phyloP scores from a whole-genome alignment of 1,140 invertebrate species.

The Pectinophora gossypiella region DNA sequence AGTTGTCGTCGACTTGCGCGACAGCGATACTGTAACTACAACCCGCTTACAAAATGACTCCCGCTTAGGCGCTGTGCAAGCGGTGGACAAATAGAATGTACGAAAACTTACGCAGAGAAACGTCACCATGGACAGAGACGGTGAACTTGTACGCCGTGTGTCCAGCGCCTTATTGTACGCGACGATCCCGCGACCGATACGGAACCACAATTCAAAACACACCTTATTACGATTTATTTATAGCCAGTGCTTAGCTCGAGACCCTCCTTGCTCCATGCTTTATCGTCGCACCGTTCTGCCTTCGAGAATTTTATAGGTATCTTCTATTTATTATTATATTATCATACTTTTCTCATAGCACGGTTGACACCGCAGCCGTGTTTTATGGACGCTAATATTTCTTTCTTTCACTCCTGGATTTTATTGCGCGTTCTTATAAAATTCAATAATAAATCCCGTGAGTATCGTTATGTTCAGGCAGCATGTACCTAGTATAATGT shows the following conservation, averaged over 20 bases:
- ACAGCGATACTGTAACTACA: too few relatives aligned
- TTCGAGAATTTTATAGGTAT: constrained; percentile 47
- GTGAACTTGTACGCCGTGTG: too few relatives aligned
- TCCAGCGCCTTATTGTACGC: constrained; percentile 44
- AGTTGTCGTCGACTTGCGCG: too few relatives aligned
- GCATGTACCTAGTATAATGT: neutral
- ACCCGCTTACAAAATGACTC: too few relatives aligned
- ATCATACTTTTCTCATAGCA: constrained; percentile 39
- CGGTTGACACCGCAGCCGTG: constrained; percentile 51
- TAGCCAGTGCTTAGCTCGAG: constrained; percentile 41
- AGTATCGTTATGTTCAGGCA: neutral
- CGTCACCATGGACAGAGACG: too few relatives aligned
- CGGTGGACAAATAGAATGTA: too few relatives aligned
- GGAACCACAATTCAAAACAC: constrained; percentile 45
- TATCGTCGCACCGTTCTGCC: constrained; percentile 33
- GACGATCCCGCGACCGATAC: constrained; percentile 45
- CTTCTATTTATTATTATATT: constrained; percentile 51
- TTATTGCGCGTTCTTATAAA: constrained; percentile 30
- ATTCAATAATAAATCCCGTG: constrained; percentile 38
- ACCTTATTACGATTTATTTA: constrained; percentile 70
- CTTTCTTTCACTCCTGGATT: constrained; percentile 50
- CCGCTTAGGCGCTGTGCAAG: too few relatives aligned
- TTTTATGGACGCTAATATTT: constrained; percentile 61
- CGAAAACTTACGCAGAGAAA: too few relatives aligned
- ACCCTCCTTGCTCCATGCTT: constrained; percentile 30